These are phyloP conservation scores for Brotula barbata DNA, from an alignment of 2,797 vertebrate species.

Conservation along the genomic window DNA sequence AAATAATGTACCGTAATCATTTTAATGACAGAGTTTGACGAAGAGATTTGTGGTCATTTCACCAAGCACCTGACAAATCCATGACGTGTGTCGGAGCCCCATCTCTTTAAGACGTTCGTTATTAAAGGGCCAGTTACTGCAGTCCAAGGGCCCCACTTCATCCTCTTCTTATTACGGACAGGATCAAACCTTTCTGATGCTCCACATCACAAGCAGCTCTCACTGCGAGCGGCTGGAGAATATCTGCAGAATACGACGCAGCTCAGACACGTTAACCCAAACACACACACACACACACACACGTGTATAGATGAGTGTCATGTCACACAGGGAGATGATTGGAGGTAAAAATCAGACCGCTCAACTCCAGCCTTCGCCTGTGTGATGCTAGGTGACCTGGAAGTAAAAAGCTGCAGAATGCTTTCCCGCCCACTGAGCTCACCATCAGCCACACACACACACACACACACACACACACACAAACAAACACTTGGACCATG, in stretches of 20 bases:
- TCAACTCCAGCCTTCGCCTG: slow-evolving; percentile 32
- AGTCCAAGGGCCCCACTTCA: too few species aligned
- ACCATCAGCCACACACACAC: slow-evolving; percentile 45
- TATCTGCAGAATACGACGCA: too few species aligned
- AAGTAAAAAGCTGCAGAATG: slow-evolving; percentile 79
- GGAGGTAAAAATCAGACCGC: slow-evolving; percentile 34
- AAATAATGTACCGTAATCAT: too few species aligned
- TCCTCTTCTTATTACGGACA: neutral
- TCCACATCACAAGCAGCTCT: too few species aligned
- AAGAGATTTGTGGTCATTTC: too few species aligned
- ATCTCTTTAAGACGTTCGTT: slow-evolving; percentile 5
- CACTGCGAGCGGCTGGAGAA: too few species aligned
- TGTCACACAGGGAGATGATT: slow-evolving; percentile 15
- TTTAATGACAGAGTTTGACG: neutral
- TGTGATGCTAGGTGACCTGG: slow-evolving; percentile 75
- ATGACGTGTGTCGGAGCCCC: too few species aligned
- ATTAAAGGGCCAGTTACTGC: too few species aligned
- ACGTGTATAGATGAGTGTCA: neutral
- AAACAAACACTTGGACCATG: neutral
- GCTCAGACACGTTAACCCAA: too few species aligned
- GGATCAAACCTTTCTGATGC: slow-evolving; percentile 1
- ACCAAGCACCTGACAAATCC: too few species aligned
- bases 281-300: too few species aligned
- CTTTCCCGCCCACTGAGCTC: slow-evolving; percentile 66
- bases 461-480: slow-evolving; percentile 35